Base-by-base conservation (phyloP, 2,888 invertebrate species). In the Meteorus colon region DNA sequence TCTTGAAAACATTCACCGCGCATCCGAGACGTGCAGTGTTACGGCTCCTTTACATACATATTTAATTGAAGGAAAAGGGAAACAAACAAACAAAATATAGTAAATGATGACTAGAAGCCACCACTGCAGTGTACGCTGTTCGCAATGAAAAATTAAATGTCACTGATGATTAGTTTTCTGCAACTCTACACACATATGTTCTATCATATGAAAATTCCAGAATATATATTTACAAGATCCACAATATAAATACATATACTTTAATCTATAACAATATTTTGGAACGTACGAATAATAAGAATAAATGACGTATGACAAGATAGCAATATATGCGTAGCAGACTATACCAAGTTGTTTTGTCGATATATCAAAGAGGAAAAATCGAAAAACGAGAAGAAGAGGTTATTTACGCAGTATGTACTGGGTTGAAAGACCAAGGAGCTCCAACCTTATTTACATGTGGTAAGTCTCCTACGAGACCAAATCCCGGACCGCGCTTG, bases 391-490 rank as follows among this genome's bases (percentile, higher is more conserved):
- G 19, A 88, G 87, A 88, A 88, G 88, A 89, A 89, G 88, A 88
- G 88, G 89, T 89, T 89, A 89, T 89, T 89, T 89, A 89, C 89
- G 87, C 77, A 81, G 81, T 79, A 55, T 55, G 55, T 55, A 80
- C 79, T 79, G 77, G 79, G 80, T 79, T 77, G 79, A 73, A 74
- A 77, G 71, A 60, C 76, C 83, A 82, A 84, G 84, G 83, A 82
- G 84, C 85, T 88, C 85, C 85, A 86, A 88, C 88, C 89, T 89
- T 89, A 89, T 89, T 89, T 89, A 89, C 89, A 89, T 89, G 89
- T 89, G 89, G 89, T 89, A 89, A 89, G 89, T 89, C 89, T 89
- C 89, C 89, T 87, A 82, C 89, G 89, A 88, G 89, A 89, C 87
- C 84, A 88, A 89, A 89, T 89, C 89, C 89, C 88, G 89, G 88